Evolutionary conservation across 1,140 invertebrate species (phyloP), one percentile per base, ranked within the genome.

Genomic region (Bombus affinis): DNA sequence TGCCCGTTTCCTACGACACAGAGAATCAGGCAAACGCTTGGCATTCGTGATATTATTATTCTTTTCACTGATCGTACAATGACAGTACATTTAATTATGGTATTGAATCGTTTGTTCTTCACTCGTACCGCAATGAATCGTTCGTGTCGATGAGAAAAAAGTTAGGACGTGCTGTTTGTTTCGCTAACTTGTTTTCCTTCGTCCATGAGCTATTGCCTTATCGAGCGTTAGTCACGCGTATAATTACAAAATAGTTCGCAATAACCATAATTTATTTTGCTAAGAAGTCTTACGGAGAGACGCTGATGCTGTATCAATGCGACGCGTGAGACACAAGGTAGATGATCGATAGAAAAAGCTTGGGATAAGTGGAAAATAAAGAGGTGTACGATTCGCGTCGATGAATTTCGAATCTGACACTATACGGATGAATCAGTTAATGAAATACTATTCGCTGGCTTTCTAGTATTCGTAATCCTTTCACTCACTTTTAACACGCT

Each of bases 401-500:
- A 75, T 39, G 62, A 76, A 68, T 76, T 39, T 68, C 44, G 72
- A 83, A 25, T 65, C 39, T 12, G 28, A 66, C 12, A 47, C 25
- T 53, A 18, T 4, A n/a, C 35, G 62, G 25, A 77, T 8, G 73
- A 77, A 57, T 37, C 57, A 32, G 59, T 35, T 57, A 82, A 75
- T 47, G 71, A 82, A 82, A 82, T 53, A 57, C 53, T 35, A 22
- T 44, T 8, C 10, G 12, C 42, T 79, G 32, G 18, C 15, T 82
- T 44, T 53, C 9, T 37, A 62, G 70, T 44, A 44, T 76, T 66
- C 37, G 5, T 22, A 42, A 35, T 77, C 65, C 81, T 83, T 83
- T 83, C 81, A 77, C 81, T 83, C 62, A 57, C 42, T 28, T 44
- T 42, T 57, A 70, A 57, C 81, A 77, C 74, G 57, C 68, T 70